Base-by-base conservation (phyloP, 1,140 invertebrate genomes). In the Rhagoletis pomonella region DNA sequence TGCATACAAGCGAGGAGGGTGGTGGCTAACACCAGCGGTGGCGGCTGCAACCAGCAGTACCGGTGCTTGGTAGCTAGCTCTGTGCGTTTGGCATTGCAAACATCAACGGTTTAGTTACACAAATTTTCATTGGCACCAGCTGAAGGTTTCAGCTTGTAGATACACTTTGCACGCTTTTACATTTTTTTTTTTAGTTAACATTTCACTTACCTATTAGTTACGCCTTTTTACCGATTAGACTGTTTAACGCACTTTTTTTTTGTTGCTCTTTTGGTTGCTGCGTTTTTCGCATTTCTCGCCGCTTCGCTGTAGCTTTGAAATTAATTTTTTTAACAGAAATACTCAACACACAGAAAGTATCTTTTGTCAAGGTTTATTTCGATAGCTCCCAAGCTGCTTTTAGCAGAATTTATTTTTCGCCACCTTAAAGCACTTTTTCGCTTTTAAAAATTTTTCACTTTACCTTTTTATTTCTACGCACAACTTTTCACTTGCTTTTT, bases 131-230 rank as follows among this genome's bases (percentile, higher is more conserved):
- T 17, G 42, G 67, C 67, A 73, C 5, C 0, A 44, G 67, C 44
- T 10, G 44, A 17, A 17, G 44, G 17, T 62, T 62, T n/a, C 17
- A 62, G 4, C 17, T 62, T 62, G 10, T 62, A 12, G 17, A 59
- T 12, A 59, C 58, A 7, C 6, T 59, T 59, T 59, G 29, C 1
- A 67, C 19, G 64, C 50, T 55, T 55, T 55, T 55, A 10, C 50
- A 55, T 7, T 55, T 2, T 1, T 55, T 55, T 55, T 7, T 5
- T 55, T 5, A 55, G 50, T 44, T 44, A 39, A 73, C 67, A 73
- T 44, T 73, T 73, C 67, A 73, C 67, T 47, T 73, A 73, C 67
- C 67, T 73, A 42, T 73, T 4, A 73, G 12, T 73, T 14, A n/a
- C 42, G 14, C 0, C 1, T 29, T 29, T 29, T 29, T 29, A 29